These are phyloP conservation scores for Artibeus lituratus DNA, from an alignment of 2,797 vertebrate species.

Conservation along the genomic window DNA sequence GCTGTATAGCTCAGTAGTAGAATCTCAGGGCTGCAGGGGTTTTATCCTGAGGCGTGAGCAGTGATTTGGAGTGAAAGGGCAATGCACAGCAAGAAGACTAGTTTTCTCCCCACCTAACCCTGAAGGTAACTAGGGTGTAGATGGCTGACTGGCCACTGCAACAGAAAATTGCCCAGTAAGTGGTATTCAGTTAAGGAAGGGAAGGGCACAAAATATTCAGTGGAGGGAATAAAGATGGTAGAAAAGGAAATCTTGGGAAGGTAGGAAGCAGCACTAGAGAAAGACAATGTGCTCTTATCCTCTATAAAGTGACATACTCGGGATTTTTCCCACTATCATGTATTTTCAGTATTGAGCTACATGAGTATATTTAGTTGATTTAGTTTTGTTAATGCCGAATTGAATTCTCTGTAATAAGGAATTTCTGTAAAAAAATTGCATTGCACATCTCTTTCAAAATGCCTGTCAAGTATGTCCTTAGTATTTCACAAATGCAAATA, in stretches of 20 bases:
- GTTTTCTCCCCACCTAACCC: neutral
- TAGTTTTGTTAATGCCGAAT: neutral
- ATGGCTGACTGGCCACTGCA: neutral
- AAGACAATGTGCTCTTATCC: neutral
- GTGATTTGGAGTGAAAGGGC: neutral
- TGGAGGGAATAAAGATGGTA: neutral
- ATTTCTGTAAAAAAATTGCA: neutral
- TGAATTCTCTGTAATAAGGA: neutral
- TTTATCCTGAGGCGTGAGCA: neutral
- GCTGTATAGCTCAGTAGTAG: neutral
- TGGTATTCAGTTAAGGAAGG: neutral
- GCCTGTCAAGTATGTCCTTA: neutral
- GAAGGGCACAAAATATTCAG: neutral
- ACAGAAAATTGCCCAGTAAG: neutral
- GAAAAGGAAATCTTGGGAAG: neutral
- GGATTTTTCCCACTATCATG: neutral
- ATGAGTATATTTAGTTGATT: neutral
- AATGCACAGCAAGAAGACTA: neutral
- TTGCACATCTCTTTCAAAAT: neutral
- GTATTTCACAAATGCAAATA: conserved; percentile 21
- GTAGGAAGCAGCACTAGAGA: neutral
- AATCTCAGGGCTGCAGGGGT: neutral
- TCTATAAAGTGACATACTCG: neutral
- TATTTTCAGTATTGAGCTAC: neutral
- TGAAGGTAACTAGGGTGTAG: neutral